These are phyloP conservation scores for Drosophila micromelanica DNA, from an alignment of 1,140 invertebrate species.

Conservation along the genomic window DNA sequence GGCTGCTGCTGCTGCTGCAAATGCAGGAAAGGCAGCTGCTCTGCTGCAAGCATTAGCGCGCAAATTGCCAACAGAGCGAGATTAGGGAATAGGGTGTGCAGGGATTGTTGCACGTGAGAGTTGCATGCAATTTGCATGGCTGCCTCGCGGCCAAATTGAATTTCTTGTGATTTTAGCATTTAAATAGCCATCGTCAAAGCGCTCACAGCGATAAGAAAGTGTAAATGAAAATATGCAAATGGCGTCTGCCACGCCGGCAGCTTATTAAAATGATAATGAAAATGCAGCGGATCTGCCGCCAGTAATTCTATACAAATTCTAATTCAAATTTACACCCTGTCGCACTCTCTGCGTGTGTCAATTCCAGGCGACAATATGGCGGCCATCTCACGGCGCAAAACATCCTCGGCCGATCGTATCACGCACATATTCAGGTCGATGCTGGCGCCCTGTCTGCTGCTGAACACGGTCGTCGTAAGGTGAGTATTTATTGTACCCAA, in stretches of 20 bases:
- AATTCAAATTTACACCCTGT: constrained; percentile 50
- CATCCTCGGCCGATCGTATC: constrained; percentile 83
- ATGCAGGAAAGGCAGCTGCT: background rate
- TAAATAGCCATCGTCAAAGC: constrained; percentile 54
- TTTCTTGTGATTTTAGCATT: constrained; percentile 67
- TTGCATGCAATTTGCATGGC: constrained; percentile 36
- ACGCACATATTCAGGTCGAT: constrained; percentile 82
- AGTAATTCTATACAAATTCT: constrained; percentile 40
- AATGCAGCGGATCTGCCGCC: constrained; percentile 24
- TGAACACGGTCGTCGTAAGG: constrained; percentile 81
- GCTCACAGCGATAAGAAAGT: constrained; percentile 55
- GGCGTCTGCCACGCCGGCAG: constrained; percentile 50
- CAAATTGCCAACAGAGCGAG: constrained; percentile 8
- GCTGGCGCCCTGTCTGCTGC: constrained; percentile 79
- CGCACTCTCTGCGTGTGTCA: constrained; percentile 54
- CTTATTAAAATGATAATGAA: constrained; percentile 65
- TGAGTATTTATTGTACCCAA: constrained; percentile 53
- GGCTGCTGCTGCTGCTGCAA: constrained; percentile 9
- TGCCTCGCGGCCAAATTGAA: constrained; percentile 40
- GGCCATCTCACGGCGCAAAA: constrained; percentile 84
- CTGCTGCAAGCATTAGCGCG: constrained; percentile 19
- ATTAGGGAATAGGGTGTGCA: background rate
- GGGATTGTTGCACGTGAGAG: constrained; percentile 22
- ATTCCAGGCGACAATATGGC: constrained; percentile 84
- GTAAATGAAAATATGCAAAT: constrained; percentile 75